These are phyloP conservation scores for Heliocidaris tuberculata DNA, from an alignment of 35 echinoderm and acorn worm genomes.

Conservation along the genomic window DNA sequence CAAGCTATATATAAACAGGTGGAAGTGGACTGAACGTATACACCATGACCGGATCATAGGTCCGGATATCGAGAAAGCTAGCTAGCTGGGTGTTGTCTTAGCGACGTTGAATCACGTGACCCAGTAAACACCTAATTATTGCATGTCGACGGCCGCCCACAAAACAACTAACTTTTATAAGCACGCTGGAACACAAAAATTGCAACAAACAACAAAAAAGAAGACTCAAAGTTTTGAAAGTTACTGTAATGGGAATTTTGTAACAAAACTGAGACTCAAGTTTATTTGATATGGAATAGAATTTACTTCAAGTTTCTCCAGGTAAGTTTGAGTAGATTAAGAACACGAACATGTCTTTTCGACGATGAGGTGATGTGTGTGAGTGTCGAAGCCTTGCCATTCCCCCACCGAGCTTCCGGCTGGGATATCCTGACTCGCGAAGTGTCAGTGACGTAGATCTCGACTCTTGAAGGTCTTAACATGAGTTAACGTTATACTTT, in stretches of 20 bases:
- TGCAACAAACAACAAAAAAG: neutral
- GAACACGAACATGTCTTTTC: neutral
- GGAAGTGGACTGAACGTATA: too few species aligned
- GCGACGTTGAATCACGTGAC: neutral
- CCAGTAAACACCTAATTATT: neutral
- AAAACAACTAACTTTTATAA: neutral
- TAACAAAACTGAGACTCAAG: neutral
- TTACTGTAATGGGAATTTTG: neutral
- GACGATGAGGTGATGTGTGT: neutral
- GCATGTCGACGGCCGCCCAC: neutral
- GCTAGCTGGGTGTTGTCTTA: neutral
- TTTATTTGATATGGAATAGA: neutral
- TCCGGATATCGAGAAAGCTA: too few species aligned
- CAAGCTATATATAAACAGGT: too few species aligned
- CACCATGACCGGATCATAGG: too few species aligned
- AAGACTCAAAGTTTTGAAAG: neutral
- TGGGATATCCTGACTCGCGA: neutral
- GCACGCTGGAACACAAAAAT: neutral
- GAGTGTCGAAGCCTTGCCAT: neutral
- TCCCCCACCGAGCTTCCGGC: slow-evolving; percentile 4
- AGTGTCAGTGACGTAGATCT: too few species aligned
- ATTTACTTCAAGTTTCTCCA: neutral
- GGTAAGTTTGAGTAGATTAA: neutral
- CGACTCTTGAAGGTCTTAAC: too few species aligned
- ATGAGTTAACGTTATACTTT: too few species aligned